A percentile compares a stretch with the other conserved stretches of the same genome.
Conservation (phyloP, 2,797 vertebrate genomes). For the Rhinogobio ventralis region DNA sequence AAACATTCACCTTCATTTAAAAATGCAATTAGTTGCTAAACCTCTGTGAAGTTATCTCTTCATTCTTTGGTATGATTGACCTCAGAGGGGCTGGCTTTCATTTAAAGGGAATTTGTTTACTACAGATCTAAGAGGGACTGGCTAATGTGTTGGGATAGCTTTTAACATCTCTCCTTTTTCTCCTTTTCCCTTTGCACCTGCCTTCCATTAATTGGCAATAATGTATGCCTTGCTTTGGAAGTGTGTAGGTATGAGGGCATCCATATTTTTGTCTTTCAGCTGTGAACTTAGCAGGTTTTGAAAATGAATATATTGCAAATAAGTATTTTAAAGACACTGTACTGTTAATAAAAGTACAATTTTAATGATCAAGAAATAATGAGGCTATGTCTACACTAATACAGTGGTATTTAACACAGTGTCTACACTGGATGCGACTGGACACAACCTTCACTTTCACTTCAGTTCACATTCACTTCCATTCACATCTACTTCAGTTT, state of each 20-base stretch:
- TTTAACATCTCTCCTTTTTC: constrained; percentile 54
- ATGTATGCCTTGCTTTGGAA: constrained; percentile 42
- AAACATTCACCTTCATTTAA: constrained; percentile 40
- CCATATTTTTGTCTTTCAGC: constrained; percentile 32
- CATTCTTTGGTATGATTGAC: constrained; percentile 54
- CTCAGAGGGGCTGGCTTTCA: constrained; percentile 51
- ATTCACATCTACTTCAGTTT: no score
- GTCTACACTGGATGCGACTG: no score
- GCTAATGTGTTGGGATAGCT: constrained; percentile 53
- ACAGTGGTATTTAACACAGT: no score
- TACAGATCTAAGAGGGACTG: constrained; percentile 39
- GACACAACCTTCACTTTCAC: no score
- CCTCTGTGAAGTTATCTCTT: constrained; percentile 52
- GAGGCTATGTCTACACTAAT: background rate
- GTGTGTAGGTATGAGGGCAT: constrained; percentile 42
- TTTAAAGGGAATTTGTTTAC: constrained; percentile 63
- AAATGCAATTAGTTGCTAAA: constrained; percentile 56
- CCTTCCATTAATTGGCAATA: constrained; percentile 64
- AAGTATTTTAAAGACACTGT: background rate
- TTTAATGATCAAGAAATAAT: background rate
- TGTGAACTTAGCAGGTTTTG: background rate
- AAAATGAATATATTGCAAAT: background rate
- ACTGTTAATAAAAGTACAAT: background rate
- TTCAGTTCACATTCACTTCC: no score
- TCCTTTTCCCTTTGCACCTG: constrained; percentile 45